Conservation (phyloP, 2,888 invertebrate genomes). For the Sceliomorpha sp. region DNA sequence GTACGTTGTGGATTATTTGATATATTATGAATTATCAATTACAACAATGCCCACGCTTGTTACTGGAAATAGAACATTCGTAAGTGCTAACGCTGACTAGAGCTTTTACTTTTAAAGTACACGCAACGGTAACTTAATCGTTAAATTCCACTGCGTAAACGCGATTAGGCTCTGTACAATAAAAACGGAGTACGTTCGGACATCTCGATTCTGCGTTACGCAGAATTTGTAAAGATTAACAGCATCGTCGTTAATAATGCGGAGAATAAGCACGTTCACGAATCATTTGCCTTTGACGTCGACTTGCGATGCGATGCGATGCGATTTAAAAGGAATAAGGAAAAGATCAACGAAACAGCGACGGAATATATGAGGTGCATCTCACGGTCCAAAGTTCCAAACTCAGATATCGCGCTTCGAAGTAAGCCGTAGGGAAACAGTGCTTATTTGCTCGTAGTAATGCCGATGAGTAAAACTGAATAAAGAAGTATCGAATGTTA, state of each 20-base stretch:
- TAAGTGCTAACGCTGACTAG: neutral
- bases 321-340: no score
- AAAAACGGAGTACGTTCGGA: neutral
- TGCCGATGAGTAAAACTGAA: neutral
- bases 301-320: no score
- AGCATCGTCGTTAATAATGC: neutral
- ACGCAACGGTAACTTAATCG: constrained; percentile 4
- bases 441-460: neutral
- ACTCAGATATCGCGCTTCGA: neutral
- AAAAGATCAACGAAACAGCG: no score
- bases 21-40: no score
- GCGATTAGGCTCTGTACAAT: neutral
- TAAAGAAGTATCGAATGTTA: neutral
- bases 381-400: constrained; percentile 19
- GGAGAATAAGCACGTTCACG: neutral
- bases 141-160: neutral
- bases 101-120: neutral
- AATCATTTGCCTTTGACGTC: neutral
- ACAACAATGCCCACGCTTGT: neutral
- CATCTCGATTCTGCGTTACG: constrained; percentile 2
- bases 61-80: neutral
- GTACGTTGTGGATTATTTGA: no score
- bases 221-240: neutral
- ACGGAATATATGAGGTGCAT: no score
- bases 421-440: neutral